phyloP scores from a whole-genome alignment of 2,888 invertebrate species.

The Tetheella fluctuosa region DNA sequence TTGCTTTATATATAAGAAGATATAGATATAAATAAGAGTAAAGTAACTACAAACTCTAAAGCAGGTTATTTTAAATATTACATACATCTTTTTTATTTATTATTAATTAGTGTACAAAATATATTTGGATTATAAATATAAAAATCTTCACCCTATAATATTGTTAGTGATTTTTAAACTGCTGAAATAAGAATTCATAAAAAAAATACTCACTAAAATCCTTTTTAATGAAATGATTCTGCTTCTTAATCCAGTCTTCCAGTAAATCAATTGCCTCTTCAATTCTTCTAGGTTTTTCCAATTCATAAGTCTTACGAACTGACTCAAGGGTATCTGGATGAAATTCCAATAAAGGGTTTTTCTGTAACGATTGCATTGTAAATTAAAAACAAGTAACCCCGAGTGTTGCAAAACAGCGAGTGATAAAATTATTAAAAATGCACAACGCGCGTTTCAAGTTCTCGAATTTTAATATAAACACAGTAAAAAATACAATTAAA shows the following conservation, averaged over 20 bases:
- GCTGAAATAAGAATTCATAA: not conserved
- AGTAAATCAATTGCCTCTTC: slow-evolving; percentile 50
- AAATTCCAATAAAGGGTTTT: slow-evolving; percentile 33
- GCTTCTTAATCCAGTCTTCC: slow-evolving; percentile 56
- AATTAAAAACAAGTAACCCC: not conserved
- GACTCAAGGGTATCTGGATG: slow-evolving; percentile 39
- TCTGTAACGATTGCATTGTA: slow-evolving; percentile 38
- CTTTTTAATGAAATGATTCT: slow-evolving; percentile 52
- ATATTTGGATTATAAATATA: too few relatives aligned
- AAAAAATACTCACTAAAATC: slow-evolving; percentile 50
- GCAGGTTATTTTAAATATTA: too few relatives aligned
- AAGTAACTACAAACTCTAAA: too few relatives aligned
- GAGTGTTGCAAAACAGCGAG: not conserved
- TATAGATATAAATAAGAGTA: too few relatives aligned
- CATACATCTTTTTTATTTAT: too few relatives aligned
- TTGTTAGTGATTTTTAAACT: too few relatives aligned
- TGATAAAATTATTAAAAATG: not conserved
- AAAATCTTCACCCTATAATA: too few relatives aligned
- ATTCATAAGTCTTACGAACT: slow-evolving; percentile 42
- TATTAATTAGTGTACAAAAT: too few relatives aligned
- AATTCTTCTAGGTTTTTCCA: slow-evolving; percentile 45
- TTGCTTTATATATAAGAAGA: too few relatives aligned
- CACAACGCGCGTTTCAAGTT: not conserved
- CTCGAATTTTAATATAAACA: not conserved
- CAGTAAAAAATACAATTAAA: too few relatives aligned